Percentiles rank a stretch among this genome's conserved stretches.
These are phyloP conservation scores for Cerastoderma edule DNA, from an alignment of 2,888 invertebrate genomes.

Conservation along the genomic window DNA sequence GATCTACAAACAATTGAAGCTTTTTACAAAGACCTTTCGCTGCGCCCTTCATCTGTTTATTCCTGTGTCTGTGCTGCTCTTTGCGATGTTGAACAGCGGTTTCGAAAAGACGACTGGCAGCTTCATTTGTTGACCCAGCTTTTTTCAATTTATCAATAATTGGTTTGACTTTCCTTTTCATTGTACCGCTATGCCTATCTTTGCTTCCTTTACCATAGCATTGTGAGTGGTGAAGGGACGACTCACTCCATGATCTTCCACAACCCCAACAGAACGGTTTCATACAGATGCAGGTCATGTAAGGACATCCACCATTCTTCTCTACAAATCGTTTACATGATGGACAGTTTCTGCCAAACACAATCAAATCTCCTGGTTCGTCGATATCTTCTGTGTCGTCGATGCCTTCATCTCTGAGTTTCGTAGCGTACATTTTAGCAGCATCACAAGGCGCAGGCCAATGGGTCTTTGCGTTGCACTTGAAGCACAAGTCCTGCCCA, in stretches of 20 bases:
- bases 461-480: constrained; percentile 61
- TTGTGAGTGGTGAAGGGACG: neutral
- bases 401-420: constrained; percentile 47
- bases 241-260: constrained; percentile 35
- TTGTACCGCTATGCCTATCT: neutral
- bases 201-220: neutral
- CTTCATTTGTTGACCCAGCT: no score
- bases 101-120: no score
- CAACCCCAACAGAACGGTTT: constrained; percentile 68
- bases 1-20: constrained; percentile 31
- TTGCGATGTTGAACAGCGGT: constrained; percentile 46
- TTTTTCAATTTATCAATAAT: neutral
- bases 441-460: constrained; percentile 68
- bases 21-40: constrained; percentile 33
- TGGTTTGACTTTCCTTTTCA: neutral
- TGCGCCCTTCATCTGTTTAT: constrained; percentile 22
- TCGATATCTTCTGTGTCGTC: constrained; percentile 29
- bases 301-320: constrained; percentile 64
- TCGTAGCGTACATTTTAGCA: constrained; percentile 42
- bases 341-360: constrained; percentile 66
- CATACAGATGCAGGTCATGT: constrained; percentile 62
- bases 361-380: constrained; percentile 16
- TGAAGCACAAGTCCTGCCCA: constrained; percentile 63
- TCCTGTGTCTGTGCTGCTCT: constrained; percentile 36
- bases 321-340: constrained; percentile 63